phyloP scores from a whole-genome alignment of 2,113 vertebrate genomes.

The Phalacrocorax aristotelis region DNA sequence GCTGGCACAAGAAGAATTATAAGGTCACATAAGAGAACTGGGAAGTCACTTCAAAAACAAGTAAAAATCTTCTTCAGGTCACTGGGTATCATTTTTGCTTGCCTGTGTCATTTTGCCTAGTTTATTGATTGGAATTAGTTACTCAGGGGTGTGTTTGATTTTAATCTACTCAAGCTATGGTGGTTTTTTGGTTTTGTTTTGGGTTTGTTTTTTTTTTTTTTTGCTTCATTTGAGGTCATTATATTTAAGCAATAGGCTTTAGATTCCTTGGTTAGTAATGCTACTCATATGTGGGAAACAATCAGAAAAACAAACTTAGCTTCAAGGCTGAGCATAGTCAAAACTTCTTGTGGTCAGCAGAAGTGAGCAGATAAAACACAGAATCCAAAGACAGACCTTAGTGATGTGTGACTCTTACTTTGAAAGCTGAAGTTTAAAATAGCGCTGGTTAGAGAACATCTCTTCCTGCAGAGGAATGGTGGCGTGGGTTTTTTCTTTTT shows the following conservation, averaged over 20 bases:
- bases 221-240: background rate
- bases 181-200: background rate
- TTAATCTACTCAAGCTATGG: background rate
- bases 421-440: background rate
- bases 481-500: background rate
- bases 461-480: background rate
- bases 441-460: background rate
- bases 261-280: background rate
- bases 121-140: conserved; percentile 15
- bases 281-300: background rate
- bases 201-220: background rate
- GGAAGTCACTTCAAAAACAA: background rate
- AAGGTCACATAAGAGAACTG: background rate
- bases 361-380: background rate
- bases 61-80: background rate
- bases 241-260: background rate
- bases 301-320: background rate
- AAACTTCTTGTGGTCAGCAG: background rate
- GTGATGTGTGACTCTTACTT: background rate
- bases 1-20: background rate
- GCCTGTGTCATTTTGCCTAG: background rate
- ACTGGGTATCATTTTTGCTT: background rate
- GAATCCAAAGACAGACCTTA: background rate
- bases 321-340: background rate
- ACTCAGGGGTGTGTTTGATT: background rate